These are phyloP conservation scores for Hemicentrotus pulcherrimus DNA, from an alignment of 35 echinoderm and acorn worm species.

Conservation along the genomic window DNA sequence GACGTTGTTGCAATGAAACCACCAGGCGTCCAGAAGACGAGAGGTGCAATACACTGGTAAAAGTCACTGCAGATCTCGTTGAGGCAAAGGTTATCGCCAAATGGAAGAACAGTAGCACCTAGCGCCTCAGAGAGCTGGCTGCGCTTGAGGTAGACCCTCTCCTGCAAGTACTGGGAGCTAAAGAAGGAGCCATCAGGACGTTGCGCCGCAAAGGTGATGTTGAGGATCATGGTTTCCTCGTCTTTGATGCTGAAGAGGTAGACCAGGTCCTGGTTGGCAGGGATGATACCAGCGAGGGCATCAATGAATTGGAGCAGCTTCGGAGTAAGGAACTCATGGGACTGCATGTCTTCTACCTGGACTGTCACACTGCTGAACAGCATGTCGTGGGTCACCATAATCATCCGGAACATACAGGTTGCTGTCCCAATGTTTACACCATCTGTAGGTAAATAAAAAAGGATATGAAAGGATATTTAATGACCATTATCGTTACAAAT, in stretches of 20 bases:
- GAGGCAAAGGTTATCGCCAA: conserved; percentile 96
- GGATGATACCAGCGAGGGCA: conserved; percentile 83
- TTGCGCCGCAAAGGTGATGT: conserved; percentile 93
- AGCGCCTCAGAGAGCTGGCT: conserved; percentile 64
- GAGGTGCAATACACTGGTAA: conserved; percentile 72
- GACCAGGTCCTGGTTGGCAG: conserved; percentile 68
- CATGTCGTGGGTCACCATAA: conserved; percentile 84
- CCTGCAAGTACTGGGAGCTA: conserved; percentile 88
- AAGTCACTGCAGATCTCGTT: conserved; percentile 84
- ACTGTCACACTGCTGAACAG: conserved; percentile 87
- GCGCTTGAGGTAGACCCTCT: conserved; percentile 85
- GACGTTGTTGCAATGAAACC: conserved; percentile 82
- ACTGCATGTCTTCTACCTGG: conserved; percentile 75
- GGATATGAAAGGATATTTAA: conserved; percentile 1
- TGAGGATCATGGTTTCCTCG: conserved; percentile 64
- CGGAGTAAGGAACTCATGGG: conserved; percentile 66
- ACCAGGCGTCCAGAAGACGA: conserved; percentile 77
- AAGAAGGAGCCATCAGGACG: conserved; percentile 77
- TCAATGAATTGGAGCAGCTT: conserved; percentile 79
- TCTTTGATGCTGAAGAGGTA: conserved; percentile 88
- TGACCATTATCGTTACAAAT: background rate
- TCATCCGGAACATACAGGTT: conserved; percentile 71
- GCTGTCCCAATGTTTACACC: conserved; percentile 64
- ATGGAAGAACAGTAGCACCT: conserved; percentile 81
- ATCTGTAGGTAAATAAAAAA: conserved; percentile 62